Percentiles rank a stretch among this genome's conserved stretches.
These are phyloP conservation scores for Syndactyla subalaris DNA, from an alignment of 2,797 vertebrate species.

Conservation along the genomic window DNA sequence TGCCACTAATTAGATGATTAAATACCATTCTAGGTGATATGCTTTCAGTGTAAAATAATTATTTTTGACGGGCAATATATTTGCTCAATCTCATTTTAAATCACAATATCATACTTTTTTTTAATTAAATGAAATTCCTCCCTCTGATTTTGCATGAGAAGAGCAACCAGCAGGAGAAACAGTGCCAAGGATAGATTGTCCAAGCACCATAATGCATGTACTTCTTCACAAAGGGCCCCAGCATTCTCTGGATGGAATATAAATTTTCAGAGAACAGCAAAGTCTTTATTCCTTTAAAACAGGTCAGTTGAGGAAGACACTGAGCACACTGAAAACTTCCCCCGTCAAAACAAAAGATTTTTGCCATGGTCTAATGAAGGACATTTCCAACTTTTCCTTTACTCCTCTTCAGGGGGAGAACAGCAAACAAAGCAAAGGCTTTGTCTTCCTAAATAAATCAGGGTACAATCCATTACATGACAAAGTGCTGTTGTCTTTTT, in stretches of 20 bases:
- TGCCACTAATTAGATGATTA: conserved; percentile 74
- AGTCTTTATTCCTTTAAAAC: conserved; percentile 25
- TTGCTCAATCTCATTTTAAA: conserved; percentile 66
- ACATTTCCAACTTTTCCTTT: neutral
- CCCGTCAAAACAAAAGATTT: neutral
- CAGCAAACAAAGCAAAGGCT: neutral
- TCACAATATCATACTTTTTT: conserved; percentile 51
- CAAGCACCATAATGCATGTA: neutral
- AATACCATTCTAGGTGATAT: conserved; percentile 69
- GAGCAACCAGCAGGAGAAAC: neutral
- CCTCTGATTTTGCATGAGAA: conserved; percentile 31
- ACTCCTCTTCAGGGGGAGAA: neutral
- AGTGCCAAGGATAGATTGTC: neutral
- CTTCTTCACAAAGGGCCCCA: conserved; percentile 20
- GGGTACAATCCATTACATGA: neutral
- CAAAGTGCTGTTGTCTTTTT: neutral
- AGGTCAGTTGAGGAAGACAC: neutral
- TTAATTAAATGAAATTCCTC: conserved; percentile 58
- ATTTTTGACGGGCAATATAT: conserved; percentile 68
- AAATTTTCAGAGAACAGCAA: conserved; percentile 29
- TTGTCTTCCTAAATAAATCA: neutral
- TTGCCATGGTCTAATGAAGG: neutral
- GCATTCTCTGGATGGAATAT: neutral
- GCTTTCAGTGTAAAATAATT: conserved; percentile 70
- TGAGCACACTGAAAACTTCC: neutral